Evolutionary conservation across 1,140 invertebrate species (phyloP), one percentile per base, ranked within the genome.

Genomic region (Vanessa atalanta): DNA sequence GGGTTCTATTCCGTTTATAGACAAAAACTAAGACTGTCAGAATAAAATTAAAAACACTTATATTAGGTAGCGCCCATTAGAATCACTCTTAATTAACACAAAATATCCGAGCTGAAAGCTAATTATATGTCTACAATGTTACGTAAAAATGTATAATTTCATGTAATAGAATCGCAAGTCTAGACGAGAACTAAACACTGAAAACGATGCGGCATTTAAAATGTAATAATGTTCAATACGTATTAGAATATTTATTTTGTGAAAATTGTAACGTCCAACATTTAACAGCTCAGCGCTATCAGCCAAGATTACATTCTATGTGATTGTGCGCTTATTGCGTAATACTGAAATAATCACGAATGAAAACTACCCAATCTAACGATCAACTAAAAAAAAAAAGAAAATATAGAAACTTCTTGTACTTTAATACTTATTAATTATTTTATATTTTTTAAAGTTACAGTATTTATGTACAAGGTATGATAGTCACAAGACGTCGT

Each of bases 261-360:
- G 14, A 60, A 74, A 57, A 74, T 65, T 61, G 61, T 55, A 53
- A 66, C 60, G 66, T 20, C 53, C 65, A 51, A 20, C 48, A 47
- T 3, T 20, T 8, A 47, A 48, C 68, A 6, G n/a, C 53, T 50
- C 20, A 7, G 9, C 31, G 48, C 66, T 74, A 74, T 74, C 72
- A 69, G 66, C 51, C 53, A 70, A 77, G 66, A 72, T 75, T 75
- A 70, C 67, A 55, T 51, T 65, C 20, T 20, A 53, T 57, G 26
- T 70, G 68, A 75, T 70, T 75, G 68, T 75, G 16, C 31, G 31
- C 26, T 70, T 61, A n/a, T 76, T 76, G 69, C 69, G 68, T 67
- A 70, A 76, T 53, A 64, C 31, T 15, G 3, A 47, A 63, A 60
- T 53, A 63, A 73, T 70, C 47, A 70, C 70, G 60, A 31, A 61